Evolutionary conservation across 1,140 invertebrate genomes (phyloP).

Genomic region (Listronotus bonariensis): DNA sequence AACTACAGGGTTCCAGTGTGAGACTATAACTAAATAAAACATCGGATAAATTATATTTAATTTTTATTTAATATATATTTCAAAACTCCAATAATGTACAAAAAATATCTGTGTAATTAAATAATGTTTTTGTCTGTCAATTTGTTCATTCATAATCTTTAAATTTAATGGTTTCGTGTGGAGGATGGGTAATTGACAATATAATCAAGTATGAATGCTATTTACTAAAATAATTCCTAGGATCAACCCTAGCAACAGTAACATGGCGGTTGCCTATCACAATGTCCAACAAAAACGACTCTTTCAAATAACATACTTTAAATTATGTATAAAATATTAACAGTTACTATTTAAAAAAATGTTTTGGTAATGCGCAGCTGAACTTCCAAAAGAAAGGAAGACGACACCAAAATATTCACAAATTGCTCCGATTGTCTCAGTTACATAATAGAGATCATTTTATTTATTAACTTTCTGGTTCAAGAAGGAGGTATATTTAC

Average conservation of each 20-base stretch:
- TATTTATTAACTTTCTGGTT: too few relatives aligned
- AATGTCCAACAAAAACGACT: constrained; percentile 57
- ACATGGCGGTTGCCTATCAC: constrained; percentile 57
- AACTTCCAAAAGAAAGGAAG: constrained; percentile 54
- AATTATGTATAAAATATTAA: constrained; percentile 59
- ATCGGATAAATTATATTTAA: constrained; percentile 14
- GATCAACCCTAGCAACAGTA: constrained; percentile 56
- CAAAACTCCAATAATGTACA: constrained; percentile 62
- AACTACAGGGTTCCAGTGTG: too few relatives aligned
- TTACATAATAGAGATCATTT: neutral
- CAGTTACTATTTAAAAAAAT: constrained; percentile 55
- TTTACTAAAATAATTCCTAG: constrained; percentile 55
- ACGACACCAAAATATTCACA: constrained; percentile 52
- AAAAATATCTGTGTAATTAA: constrained; percentile 62
- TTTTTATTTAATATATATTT: constrained; percentile 59
- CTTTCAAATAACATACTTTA: constrained; percentile 57
- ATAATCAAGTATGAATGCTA: constrained; percentile 56
- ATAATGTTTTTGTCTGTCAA: constrained; percentile 58
- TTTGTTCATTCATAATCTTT: constrained; percentile 52
- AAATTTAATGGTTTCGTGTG: constrained; percentile 50
- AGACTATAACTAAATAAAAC: constrained; percentile 18
- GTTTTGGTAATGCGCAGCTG: constrained; percentile 55
- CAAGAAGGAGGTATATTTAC: too few relatives aligned
- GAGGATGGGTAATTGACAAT: constrained; percentile 54
- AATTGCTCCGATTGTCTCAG: constrained; percentile 17